A percentile compares a stretch with the other conserved stretches of the same genome.
These are phyloP conservation scores for Melinaea menophilus DNA, from an alignment of 2,888 invertebrate genomes.

Conservation along the genomic window DNA sequence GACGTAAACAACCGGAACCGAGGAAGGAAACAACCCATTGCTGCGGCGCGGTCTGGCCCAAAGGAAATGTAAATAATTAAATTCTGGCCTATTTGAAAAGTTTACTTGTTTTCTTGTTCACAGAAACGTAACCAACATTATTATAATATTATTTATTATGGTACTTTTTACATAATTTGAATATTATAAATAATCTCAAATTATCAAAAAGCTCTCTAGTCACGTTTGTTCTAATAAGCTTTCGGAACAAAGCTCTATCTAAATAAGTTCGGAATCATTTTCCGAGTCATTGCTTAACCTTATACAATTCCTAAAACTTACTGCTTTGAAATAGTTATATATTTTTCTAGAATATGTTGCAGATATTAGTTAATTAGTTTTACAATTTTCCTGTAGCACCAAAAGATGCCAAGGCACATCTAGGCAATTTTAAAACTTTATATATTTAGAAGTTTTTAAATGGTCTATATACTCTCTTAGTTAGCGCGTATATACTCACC, in stretches of 20 bases:
- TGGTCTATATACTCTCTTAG: too few species aligned
- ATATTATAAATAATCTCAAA: background rate
- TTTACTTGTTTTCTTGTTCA: too few species aligned
- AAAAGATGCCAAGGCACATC: background rate
- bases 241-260: conserved; percentile 29
- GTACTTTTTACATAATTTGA: too few species aligned
- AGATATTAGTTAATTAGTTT: too few species aligned
- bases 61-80: conserved; percentile 20
- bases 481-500: conserved; percentile 60
- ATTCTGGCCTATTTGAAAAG: background rate
- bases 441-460: too few species aligned
- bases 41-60: conserved; percentile 8
- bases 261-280: conserved; percentile 31
- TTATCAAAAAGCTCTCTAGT: conserved; percentile 5
- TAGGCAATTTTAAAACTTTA: background rate
- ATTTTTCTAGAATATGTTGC: too few species aligned
- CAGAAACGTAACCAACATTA: too few species aligned
- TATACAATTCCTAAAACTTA: conserved; percentile 12
- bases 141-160: too few species aligned
- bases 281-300: conserved; percentile 37
- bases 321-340: too few species aligned
- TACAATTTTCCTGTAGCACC: too few species aligned
- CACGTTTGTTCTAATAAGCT: conserved; percentile 29
- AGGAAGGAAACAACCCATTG: conserved; percentile 16
- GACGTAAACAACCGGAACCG: conserved; percentile 12